Percentiles rank a stretch among this genome's conserved stretches.
These are phyloP conservation scores for Heterocephalus glaber DNA, from an alignment of 2,113 vertebrate genomes.

Conservation along the genomic window DNA sequence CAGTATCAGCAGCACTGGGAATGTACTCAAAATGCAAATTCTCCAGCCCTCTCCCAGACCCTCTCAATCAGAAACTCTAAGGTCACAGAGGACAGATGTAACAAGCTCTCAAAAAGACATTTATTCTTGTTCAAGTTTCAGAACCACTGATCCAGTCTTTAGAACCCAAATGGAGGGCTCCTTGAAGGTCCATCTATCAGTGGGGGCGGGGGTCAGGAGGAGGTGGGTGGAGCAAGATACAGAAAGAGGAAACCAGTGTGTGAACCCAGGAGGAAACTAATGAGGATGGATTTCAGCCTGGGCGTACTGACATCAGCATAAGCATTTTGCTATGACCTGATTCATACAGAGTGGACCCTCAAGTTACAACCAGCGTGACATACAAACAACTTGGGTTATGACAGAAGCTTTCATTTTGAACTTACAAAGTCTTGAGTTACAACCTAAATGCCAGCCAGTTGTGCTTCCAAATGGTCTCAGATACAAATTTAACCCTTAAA, in stretches of 20 bases:
- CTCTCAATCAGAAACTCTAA: neutral
- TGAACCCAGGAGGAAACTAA: neutral
- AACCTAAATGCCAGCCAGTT: too few species aligned
- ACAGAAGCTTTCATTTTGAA: too few species aligned
- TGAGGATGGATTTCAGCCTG: neutral
- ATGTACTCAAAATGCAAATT: neutral
- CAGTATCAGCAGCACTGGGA: neutral
- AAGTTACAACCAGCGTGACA: too few species aligned
- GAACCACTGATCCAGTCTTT: neutral
- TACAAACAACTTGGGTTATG: too few species aligned
- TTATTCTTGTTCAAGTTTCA: neutral
- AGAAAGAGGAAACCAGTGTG: neutral
- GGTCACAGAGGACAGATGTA: neutral
- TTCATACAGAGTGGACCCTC: neutral
- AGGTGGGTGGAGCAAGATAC: fast-evolving
- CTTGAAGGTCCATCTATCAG: neutral
- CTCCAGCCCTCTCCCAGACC: neutral
- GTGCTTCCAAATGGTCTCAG: too few species aligned
- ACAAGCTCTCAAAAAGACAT: neutral
- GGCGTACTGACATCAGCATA: neutral
- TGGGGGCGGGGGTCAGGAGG: neutral
- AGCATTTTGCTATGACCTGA: neutral
- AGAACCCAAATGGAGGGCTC: neutral
- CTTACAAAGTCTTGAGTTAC: too few species aligned
- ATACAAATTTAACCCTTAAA: too few species aligned